Base-by-base conservation (phyloP, 2,888 invertebrate genomes). In the Thalpophila matura region DNA sequence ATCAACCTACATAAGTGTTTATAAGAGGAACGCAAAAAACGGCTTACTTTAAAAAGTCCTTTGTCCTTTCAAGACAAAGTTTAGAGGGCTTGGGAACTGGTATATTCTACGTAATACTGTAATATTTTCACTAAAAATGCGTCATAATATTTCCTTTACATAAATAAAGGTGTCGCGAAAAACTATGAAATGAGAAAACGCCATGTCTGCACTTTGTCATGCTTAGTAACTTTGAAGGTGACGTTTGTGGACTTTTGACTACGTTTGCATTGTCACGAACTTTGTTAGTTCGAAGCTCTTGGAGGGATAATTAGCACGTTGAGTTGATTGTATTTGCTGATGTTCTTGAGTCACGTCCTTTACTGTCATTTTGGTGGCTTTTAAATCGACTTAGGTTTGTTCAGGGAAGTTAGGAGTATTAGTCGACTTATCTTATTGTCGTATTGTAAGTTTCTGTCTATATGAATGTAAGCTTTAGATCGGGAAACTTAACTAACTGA, bases 1-100 rank as follows among this genome's bases (percentile, higher is more conserved):
- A 77, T 77, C 79, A 74, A 60, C 55, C 60, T 14, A 78, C 75
- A 60, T 65, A 78, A 74, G 61, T 71, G 75, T 67, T 74, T 77
- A 43, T 64, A 77, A 66, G 58, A 65, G 51, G 31, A 46, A 29
- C 55, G 55, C 20, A 43, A 74, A 77, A 76, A 37, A 40, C 37
- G 37, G 43, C 50, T 69, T 55, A 54, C 62, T 54, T 64, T 61
- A 65, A 74, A 71, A 72, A 68, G 60, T 55, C 66, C n/a, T n/a
- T n/a, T n/a, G 43, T 57, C 47, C 24, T 49, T 35, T 27, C 29
- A 40, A 47, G 53, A 64, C 42, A 68, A 75, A 75, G 55, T 77
- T 77, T 68, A 16, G 43, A 57, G 45, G 22, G 35, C 37, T 33
- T 29, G 22, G 18, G 18, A 42, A 45, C 27, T 56, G 50, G 56